These are phyloP conservation scores for Rhyacophila brunnea DNA, from an alignment of 1,140 invertebrate species.

Conservation along the genomic window DNA sequence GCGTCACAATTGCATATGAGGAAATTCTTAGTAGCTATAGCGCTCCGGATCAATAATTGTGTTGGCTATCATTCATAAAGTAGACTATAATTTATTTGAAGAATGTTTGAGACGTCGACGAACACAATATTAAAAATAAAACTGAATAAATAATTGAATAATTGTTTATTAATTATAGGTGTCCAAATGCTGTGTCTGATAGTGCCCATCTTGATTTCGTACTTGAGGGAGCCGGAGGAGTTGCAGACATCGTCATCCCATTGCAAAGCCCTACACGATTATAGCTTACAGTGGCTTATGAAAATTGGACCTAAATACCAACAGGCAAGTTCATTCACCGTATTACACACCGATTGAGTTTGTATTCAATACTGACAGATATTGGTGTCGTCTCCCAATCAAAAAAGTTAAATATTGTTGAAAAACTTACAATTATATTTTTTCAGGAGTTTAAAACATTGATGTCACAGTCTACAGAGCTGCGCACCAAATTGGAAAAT, in stretches of 20 bases:
- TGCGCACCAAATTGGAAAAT: slow-evolving; percentile 79
- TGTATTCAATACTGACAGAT: no score
- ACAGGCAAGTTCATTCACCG: slow-evolving; percentile 67
- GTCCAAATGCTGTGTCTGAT: slow-evolving; percentile 84
- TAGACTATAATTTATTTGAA: no score
- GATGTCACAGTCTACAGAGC: slow-evolving; percentile 77
- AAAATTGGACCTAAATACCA: slow-evolving; percentile 89
- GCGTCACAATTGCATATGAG: no score
- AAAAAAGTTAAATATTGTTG: no score
- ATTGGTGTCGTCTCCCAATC: no score
- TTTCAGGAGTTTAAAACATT: slow-evolving; percentile 85
- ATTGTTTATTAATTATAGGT: slow-evolving; percentile 55
- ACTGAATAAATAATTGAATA: not conserved
- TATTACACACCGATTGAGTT: no score
- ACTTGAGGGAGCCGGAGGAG: slow-evolving; percentile 69
- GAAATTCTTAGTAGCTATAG: no score
- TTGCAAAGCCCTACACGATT: slow-evolving; percentile 74
- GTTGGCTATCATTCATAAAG: no score
- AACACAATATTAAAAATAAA: no score
- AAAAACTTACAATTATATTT: no score
- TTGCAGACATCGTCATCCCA: slow-evolving; percentile 63
- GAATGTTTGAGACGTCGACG: no score
- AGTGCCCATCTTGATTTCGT: slow-evolving; percentile 85
- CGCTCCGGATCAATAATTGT: no score
- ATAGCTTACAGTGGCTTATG: slow-evolving; percentile 83